Evolutionary conservation across 2,113 vertebrate species (phyloP).

Genomic region (Chlorodrepanis virens): DNA sequence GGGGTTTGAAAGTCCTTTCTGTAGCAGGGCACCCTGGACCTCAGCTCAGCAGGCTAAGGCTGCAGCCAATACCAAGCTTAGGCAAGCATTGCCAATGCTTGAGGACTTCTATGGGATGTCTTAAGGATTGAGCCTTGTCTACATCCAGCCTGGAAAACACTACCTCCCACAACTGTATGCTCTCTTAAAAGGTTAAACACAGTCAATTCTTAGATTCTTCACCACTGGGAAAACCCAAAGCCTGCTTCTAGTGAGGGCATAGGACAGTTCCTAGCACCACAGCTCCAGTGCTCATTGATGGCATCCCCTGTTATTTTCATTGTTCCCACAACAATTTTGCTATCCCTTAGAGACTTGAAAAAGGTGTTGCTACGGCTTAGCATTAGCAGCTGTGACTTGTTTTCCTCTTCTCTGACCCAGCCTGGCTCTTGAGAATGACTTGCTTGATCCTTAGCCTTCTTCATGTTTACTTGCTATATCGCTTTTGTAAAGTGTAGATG

Average conservation of each 20-base stretch:
- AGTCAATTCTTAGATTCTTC: neutral
- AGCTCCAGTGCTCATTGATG: neutral
- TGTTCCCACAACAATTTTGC: neutral
- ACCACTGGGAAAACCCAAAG: neutral
- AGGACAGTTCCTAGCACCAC: neutral
- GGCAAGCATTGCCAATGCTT: fast-evolving
- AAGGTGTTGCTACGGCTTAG: neutral
- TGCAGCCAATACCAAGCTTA: neutral
- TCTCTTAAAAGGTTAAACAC: neutral
- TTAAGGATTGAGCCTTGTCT: neutral
- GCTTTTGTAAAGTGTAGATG: neutral
- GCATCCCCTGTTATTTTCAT: fast-evolving
- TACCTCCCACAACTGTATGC: neutral
- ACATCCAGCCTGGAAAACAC: neutral
- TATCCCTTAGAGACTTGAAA: neutral
- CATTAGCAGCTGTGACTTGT: neutral
- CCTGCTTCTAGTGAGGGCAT: neutral
- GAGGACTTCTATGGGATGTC: neutral
- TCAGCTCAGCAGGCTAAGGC: neutral
- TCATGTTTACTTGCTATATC: neutral
- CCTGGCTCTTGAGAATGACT: neutral
- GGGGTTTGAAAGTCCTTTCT: neutral
- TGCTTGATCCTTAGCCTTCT: neutral
- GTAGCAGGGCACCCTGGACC: neutral
- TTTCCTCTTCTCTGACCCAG: neutral